phyloP scores from a whole-genome alignment of 1,140 invertebrate species.

The Diachasma alloeum region DNA sequence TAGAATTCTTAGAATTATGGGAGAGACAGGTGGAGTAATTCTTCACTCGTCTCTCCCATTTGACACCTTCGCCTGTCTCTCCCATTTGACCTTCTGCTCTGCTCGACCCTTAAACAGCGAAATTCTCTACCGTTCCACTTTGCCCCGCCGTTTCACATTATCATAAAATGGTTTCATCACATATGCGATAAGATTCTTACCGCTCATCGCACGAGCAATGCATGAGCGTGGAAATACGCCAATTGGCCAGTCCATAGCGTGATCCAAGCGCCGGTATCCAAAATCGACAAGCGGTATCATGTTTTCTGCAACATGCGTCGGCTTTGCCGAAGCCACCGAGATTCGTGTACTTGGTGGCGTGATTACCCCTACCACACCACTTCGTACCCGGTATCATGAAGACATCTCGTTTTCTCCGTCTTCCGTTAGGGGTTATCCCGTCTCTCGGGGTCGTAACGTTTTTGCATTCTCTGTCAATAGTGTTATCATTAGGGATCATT shows the following conservation, averaged over 20 bases:
- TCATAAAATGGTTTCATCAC: background rate
- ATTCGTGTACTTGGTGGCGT: slow-evolving; percentile 77
- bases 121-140: background rate
- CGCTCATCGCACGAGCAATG: slow-evolving; percentile 89
- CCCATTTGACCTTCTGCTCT: no score
- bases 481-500: background rate
- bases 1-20: no score
- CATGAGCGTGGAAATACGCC: slow-evolving; percentile 84
- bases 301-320: slow-evolving; percentile 84
- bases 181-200: slow-evolving; percentile 65
- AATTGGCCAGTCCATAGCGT: slow-evolving; percentile 85
- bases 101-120: background rate
- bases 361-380: slow-evolving; percentile 87
- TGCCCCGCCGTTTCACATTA: no score
- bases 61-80: no score
- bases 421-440: slow-evolving; percentile 17
- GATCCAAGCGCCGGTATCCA: slow-evolving; percentile 80
- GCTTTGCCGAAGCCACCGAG: slow-evolving; percentile 79
- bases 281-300: slow-evolving; percentile 83
- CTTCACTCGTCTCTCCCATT: no score
- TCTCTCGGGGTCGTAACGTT: background rate
- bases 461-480: slow-evolving; percentile 11
- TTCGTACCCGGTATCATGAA: slow-evolving; percentile 82
- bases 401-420: slow-evolving; percentile 67
- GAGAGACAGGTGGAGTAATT: no score